Conservation (phyloP, 2,113 vertebrate species). For the Kryptolebias marmoratus region DNA sequence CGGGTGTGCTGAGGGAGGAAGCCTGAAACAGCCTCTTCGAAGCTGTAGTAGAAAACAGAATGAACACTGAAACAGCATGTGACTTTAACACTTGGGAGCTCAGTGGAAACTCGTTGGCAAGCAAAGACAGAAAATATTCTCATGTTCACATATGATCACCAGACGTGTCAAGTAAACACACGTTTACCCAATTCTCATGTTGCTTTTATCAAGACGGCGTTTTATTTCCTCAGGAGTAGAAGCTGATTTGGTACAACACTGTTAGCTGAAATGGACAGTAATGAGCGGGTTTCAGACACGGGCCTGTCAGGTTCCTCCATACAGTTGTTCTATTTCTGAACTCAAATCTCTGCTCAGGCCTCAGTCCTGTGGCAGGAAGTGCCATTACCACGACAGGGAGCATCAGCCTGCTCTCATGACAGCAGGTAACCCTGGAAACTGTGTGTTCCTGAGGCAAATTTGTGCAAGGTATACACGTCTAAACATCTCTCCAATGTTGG, state of each 20-base stretch:
- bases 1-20: no score
- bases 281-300: constrained; percentile 40
- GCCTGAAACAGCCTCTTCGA: no score
- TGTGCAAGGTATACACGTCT: constrained; percentile 22
- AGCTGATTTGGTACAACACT: not conserved
- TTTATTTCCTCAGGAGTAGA: not conserved
- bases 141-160: not conserved
- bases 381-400: constrained; percentile 38
- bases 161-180: not conserved
- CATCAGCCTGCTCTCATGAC: constrained; percentile 52
- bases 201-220: not conserved
- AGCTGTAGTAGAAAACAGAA: not conserved
- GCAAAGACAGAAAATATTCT: not conserved
- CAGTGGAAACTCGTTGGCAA: not conserved
- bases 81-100: not conserved
- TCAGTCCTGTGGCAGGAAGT: constrained; percentile 37
- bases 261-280: not conserved
- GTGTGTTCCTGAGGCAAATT: not conserved
- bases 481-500: not conserved
- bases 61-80: not conserved
- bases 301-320: constrained; percentile 17
- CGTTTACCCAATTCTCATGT: not conserved
- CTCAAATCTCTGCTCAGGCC: constrained; percentile 42
- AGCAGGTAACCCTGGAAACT: constrained; percentile 31
- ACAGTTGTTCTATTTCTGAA: constrained; percentile 54